Base-by-base conservation (phyloP, 1,140 invertebrate genomes). In the Neelides sp. region DNA sequence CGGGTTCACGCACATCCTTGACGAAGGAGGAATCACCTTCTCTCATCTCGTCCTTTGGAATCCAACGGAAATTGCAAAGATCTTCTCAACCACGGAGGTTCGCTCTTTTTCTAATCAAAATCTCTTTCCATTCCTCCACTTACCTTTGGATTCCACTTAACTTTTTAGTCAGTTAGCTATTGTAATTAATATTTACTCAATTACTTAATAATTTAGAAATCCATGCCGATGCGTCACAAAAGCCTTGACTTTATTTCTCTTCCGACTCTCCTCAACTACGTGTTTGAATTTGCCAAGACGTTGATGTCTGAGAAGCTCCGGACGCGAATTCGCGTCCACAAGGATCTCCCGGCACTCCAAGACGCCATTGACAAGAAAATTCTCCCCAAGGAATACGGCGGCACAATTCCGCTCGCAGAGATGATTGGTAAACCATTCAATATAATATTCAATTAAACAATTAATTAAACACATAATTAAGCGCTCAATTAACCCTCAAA, bases 191-290 rank as follows among this genome's bases (percentile, higher is more conserved):
- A 15, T 34, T 34, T 28, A 12, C 19, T 34, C 32, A 37, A 15
- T 40, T 46, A 32, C 28, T 5, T 5, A 4, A 26, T 22, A 50
- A 71, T 73, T 37, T 65, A 87, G 82, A 76, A 79, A 66, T 85
- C 83, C 1, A 67, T 88, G 35, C 85, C 85, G 23, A 79, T 88
- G 74, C 71, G 85, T 55, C 85, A 89, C 66, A 88, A 88, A 64
- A 78, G 83, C 63, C 78, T 87, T 3, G 79, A 87, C 62, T 82
- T 76, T 4, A 77, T 87, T 22, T 82, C 86, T 62, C 75, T 79
- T 0, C 83, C 82, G 60, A 72, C 78, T 0, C 80, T 82, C 0
- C 70, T 88, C 32, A 83, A 83, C 61, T 84, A 83, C 53, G 79
- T 83, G 1, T 68, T 85, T 1, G 83, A 87, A 62, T 83, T 86